phyloP scores from a whole-genome alignment of 2,888 invertebrate genomes.

The Latheticus oryzae region DNA sequence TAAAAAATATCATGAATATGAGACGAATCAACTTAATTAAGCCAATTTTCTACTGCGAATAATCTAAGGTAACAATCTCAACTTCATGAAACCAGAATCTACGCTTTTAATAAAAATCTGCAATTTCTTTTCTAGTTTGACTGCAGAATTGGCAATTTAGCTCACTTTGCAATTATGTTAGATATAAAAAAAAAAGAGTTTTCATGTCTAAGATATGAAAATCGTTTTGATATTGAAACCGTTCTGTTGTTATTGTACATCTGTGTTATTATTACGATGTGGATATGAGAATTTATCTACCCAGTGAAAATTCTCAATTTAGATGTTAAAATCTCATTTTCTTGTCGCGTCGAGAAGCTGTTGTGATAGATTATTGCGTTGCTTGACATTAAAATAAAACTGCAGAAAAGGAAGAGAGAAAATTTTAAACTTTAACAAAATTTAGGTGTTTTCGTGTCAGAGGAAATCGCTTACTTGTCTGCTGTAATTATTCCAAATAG shows the following conservation, averaged over 20 bases:
- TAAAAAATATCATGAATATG: too few species aligned
- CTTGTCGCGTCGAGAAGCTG: not conserved
- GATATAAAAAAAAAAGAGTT: not conserved
- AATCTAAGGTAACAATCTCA: not conserved
- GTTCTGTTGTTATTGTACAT: too few species aligned
- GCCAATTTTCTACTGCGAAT: too few species aligned
- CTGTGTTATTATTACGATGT: too few species aligned
- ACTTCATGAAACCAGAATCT: not conserved
- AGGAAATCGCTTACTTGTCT: slow-evolving; percentile 6
- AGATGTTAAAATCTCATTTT: not conserved
- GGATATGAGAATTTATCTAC: not conserved
- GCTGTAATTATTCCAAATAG: slow-evolving; percentile 5
- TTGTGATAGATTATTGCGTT: slow-evolving; percentile 17
- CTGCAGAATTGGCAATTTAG: slow-evolving; percentile 10
- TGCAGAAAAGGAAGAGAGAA: not conserved
- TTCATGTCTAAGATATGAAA: too few species aligned
- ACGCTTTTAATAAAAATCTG: slow-evolving; percentile 1
- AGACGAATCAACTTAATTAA: too few species aligned
- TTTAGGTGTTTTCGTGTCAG: slow-evolving; percentile 11
- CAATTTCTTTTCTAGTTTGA: not conserved
- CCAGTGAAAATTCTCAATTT: not conserved
- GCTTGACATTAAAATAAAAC: slow-evolving; percentile 11
- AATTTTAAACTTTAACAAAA: not conserved
- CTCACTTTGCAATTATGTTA: slow-evolving; percentile 1
- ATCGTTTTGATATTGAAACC: too few species aligned